A percentile compares a stretch with the other conserved stretches of the same genome.
These are phyloP conservation scores for Odontomyia ornata DNA, from an alignment of 2,888 invertebrate species.

Conservation along the genomic window DNA sequence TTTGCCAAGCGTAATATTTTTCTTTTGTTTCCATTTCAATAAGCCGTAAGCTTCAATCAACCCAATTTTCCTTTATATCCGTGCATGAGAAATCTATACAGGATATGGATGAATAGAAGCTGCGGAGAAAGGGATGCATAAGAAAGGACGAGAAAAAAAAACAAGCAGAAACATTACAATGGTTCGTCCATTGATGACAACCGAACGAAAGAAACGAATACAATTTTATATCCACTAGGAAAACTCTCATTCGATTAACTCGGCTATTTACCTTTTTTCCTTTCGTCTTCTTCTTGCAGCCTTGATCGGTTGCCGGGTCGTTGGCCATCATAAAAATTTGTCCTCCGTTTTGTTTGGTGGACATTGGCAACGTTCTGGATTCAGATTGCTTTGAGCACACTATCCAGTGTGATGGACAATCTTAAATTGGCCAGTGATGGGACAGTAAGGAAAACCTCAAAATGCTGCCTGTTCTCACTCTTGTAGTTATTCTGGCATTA, in stretches of 20 bases:
- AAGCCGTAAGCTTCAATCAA: constrained; percentile 47
- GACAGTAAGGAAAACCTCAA: constrained; percentile 14
- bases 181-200: background rate
- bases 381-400: constrained; percentile 1
- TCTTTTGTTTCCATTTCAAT: constrained; percentile 45
- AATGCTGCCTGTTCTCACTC: constrained; percentile 26
- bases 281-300: background rate
- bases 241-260: constrained; percentile 45
- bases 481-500: background rate
- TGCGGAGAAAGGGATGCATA: background rate
- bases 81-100: constrained; percentile 16
- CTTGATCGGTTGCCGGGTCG: constrained; percentile 7
- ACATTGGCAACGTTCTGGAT: constrained; percentile 22
- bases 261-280: constrained; percentile 43
- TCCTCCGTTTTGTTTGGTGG: constrained; percentile 12
- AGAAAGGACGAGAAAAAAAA: background rate
- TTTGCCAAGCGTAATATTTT: constrained; percentile 21
- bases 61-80: constrained; percentile 42
- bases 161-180: constrained; percentile 25
- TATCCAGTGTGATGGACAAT: background rate
- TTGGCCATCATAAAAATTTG: constrained; percentile 44
- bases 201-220: constrained; percentile 37
- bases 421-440: constrained; percentile 10
- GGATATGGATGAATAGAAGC: background rate
- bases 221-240: constrained; percentile 37